Evolutionary conservation across 2,113 vertebrate species (phyloP).

Genomic region (Zingel zingel): DNA sequence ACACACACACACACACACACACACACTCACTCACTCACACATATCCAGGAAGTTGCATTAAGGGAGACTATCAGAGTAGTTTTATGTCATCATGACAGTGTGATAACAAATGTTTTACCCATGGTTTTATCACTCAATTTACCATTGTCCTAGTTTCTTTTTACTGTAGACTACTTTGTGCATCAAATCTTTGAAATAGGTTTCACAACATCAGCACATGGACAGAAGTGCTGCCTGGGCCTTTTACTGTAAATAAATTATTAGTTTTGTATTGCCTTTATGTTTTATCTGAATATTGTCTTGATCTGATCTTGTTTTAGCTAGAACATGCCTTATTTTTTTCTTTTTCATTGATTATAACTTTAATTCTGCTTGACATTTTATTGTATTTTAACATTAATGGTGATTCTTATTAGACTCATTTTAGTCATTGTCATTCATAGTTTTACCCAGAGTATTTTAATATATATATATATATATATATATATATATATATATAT

Average conservation of each 20-base stretch:
- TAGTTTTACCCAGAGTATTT: neutral
- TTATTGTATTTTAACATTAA: neutral
- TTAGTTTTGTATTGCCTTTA: neutral
- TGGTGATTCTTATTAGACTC: neutral
- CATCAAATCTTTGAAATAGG: neutral
- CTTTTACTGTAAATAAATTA: neutral
- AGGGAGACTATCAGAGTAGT: neutral
- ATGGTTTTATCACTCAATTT: neutral
- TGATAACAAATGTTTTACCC: neutral
- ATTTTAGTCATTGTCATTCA: neutral
- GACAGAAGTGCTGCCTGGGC: neutral
- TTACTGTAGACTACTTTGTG: neutral
- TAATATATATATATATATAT: too few relatives aligned
- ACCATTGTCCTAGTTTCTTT: neutral
- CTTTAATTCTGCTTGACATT: neutral
- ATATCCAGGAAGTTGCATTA: slow-evolving; percentile 21
- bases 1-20: neutral
- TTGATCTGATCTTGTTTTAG: neutral
- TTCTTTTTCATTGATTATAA: neutral
- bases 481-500: too few relatives aligned
- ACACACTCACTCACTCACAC: neutral
- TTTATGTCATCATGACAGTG: slow-evolving; percentile 2
- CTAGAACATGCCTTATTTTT: neutral
- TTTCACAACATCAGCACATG: neutral
- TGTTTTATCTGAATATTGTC: neutral